Conservation (phyloP, 2,888 invertebrate genomes). For the Zygogramma bicolorata region DNA sequence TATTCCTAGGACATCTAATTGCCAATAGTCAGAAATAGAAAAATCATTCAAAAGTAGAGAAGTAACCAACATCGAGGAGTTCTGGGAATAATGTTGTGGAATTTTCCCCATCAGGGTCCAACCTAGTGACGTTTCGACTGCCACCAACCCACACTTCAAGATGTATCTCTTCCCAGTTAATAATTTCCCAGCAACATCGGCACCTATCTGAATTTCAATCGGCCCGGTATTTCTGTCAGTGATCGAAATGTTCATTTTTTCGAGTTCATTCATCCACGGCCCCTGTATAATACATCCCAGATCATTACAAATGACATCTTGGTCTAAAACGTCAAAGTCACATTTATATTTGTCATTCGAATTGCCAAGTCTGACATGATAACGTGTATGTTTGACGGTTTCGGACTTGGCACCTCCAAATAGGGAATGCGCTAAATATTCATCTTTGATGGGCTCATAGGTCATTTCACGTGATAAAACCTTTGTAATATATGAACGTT, state of each 20-base stretch:
- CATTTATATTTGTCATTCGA: no score
- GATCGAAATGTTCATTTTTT: neutral
- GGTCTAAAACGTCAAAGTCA: no score
- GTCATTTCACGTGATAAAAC: no score
- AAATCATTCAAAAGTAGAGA: neutral
- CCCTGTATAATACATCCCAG: no score
- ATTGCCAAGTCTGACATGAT: no score
- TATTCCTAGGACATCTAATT: conserved; percentile 8
- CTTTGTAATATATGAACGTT: no score
- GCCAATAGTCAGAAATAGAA: neutral
- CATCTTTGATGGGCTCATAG: no score
- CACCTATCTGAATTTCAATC: neutral
- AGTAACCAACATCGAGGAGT: neutral
- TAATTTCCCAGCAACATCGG: neutral
- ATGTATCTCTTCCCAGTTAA: neutral
- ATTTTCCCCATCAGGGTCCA: neutral
- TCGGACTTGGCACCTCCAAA: no score
- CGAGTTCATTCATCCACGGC: neutral
- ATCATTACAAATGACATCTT: no score
- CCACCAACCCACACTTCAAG: neutral
- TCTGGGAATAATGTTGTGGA: neutral
- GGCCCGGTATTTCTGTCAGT: neutral
- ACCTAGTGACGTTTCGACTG: neutral
- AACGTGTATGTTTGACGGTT: no score
- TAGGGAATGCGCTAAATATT: no score